Evolutionary conservation across 1,140 invertebrate genomes (phyloP), one percentile per base, ranked within the genome.

Genomic region (Drosophila trapezifrons): DNA sequence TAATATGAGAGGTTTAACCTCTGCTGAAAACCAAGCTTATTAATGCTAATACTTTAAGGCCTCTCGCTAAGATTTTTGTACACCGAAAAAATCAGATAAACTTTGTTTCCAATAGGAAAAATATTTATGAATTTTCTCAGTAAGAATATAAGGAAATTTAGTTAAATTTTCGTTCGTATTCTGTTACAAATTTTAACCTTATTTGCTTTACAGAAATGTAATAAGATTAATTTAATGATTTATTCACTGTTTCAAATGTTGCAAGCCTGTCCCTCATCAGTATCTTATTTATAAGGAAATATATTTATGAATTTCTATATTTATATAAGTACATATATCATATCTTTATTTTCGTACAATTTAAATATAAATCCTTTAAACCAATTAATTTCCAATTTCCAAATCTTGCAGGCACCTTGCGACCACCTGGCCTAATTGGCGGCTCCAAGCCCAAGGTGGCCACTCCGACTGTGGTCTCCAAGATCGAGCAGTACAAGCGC

Each of bases 371-470:
- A 9, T 35, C 7, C 5, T 35, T 15, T 20, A 55, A 55, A 6
- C 51, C 32, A 20, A 54, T 38, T 27, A 49, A 66, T 18, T 15
- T 18, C 0, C 12, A 32, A 20, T 27, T 18, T 27, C 15, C 17
- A 22, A 8, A 25, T n/a, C 38, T 95, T 94, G 65, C 94, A 97
- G 98, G 98, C 79, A 98, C 98, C 18, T 94, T 99, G 55, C 94
- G 97, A 82, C 97, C 98, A 74, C 98, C 98, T 8, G 97, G 98
- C 35, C 95, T 99, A 74, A 99, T 99, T 81, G 99, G 98, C 49
- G 99, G 99, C 51, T 99, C 98, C 92, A 99, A 99, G 93, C 98
- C 98, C 3, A 98, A 99, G 93, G 99, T 99, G 60, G 98, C 98
- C 69, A 99, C 98, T 18, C 97, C 98, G 6, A 97, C 97, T 10